Conservation (phyloP, 2,113 vertebrate genomes). For the Microtus montanus region DNA sequence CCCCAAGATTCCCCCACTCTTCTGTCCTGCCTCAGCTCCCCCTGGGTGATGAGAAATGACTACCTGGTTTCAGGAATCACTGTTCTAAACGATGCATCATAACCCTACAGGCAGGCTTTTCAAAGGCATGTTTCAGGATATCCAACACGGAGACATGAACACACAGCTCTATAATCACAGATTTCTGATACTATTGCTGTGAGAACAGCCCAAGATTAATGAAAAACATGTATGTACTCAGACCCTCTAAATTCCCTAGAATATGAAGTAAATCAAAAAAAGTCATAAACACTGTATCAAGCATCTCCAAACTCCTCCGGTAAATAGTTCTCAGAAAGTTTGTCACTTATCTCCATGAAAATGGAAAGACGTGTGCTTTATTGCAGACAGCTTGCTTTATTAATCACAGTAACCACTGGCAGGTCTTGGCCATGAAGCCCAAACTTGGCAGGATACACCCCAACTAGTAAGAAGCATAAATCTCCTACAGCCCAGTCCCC, state of each 20-base stretch:
- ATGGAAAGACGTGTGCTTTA: constrained; percentile 5
- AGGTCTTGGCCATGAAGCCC: background rate
- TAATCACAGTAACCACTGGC: background rate
- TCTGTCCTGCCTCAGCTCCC: background rate
- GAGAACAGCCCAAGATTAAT: background rate
- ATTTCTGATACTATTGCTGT: background rate
- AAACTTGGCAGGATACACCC: background rate
- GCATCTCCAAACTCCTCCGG: background rate
- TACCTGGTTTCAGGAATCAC: background rate
- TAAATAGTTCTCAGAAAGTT: constrained; percentile 23
- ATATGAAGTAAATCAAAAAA: constrained; percentile 22
- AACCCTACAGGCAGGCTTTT: background rate
- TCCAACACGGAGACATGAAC: background rate
- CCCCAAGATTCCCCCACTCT: background rate
- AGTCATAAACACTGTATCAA: background rate
- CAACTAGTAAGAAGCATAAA: constrained; percentile 28
- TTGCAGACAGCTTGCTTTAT: constrained; percentile 22
- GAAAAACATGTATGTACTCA: constrained; percentile 43
- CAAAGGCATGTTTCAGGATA: background rate
- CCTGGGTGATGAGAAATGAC: background rate
- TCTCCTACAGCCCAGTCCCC: background rate
- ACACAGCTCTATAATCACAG: background rate
- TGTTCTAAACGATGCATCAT: background rate
- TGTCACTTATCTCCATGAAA: constrained; percentile 38
- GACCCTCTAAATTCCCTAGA: background rate